Conservation (phyloP, 2,113 vertebrate species). For the Serilophus lunatus region DNA sequence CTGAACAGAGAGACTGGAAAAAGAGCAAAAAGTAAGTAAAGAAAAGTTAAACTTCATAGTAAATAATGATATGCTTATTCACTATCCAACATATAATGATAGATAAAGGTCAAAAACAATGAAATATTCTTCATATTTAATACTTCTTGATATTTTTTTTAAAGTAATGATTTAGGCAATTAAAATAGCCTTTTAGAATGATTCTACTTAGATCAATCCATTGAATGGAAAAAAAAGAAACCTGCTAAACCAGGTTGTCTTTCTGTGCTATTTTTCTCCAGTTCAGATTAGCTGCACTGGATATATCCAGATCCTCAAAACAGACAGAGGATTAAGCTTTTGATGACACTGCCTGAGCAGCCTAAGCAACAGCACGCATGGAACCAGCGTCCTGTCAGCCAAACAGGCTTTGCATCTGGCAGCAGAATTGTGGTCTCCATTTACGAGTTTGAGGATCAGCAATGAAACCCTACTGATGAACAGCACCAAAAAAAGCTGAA, state of each 20-base stretch:
- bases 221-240: background rate
- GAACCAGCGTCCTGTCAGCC: background rate
- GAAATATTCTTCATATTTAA: background rate
- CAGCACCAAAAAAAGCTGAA: background rate
- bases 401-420: background rate
- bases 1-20: background rate
- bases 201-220: background rate
- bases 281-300: background rate
- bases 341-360: background rate
- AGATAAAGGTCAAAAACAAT: background rate
- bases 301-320: background rate
- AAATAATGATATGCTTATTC: background rate
- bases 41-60: background rate
- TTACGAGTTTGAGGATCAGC: background rate
- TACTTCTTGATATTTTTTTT: background rate
- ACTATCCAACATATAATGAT: background rate
- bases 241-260: background rate
- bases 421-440: background rate
- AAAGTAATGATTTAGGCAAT: background rate
- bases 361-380: background rate
- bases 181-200: background rate
- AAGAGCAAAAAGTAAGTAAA: background rate
- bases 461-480: background rate
- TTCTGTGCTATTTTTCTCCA: background rate
- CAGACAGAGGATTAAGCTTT: background rate